Percentiles rank a stretch among this genome's conserved stretches.
Evolutionary conservation across 2,797 vertebrate genomes (phyloP).

Genomic region (Remorina albescens): DNA sequence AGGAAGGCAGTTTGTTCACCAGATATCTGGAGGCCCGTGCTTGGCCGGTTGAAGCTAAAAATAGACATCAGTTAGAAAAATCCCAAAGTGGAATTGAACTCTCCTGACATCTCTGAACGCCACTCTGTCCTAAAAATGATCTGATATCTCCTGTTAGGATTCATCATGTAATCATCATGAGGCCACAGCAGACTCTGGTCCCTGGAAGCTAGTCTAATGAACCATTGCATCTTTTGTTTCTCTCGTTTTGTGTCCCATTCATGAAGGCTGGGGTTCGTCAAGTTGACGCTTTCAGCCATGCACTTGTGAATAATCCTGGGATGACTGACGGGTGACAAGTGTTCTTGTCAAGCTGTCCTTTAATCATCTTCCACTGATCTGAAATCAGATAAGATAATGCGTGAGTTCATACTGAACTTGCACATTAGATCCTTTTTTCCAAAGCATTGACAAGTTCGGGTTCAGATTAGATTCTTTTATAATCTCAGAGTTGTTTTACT

Average conservation of each 20-base stretch:
- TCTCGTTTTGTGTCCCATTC: no score
- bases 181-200: not conserved
- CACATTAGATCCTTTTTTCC: not conserved
- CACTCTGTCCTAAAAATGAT: not conserved
- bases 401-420: no score
- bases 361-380: not conserved
- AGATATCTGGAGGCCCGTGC: constrained; percentile 15
- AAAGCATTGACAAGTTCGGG: not conserved
- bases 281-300: not conserved
- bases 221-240: no score
- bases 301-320: not conserved
- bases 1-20: constrained; percentile 37
- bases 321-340: not conserved
- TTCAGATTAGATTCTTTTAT: not conserved
- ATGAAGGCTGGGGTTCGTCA: no score
- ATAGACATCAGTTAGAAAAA: not conserved
- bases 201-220: no score
- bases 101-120: not conserved
- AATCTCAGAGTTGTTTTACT: not conserved
- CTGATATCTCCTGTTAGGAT: not conserved
- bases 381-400: not conserved
- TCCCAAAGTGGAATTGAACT: not conserved
- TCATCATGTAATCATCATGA: not conserved
- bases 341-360: not conserved
- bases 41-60: not conserved